Evolutionary conservation across 1,140 invertebrate genomes (phyloP).

Genomic region (Euschistus heros): DNA sequence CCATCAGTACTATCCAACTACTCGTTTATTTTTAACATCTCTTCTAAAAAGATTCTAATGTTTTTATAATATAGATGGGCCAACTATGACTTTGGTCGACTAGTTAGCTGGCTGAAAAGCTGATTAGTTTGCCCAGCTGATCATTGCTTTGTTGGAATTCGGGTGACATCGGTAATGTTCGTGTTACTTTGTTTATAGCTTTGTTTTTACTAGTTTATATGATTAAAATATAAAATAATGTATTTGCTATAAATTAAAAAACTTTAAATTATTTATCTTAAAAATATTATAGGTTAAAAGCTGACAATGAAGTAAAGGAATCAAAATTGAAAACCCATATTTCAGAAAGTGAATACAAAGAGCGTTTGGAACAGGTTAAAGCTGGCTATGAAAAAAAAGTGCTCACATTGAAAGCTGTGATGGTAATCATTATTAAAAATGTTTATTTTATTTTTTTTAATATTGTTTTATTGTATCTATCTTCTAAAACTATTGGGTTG

Average conservation of each 20-base stretch:
- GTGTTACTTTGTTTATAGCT: too few species aligned
- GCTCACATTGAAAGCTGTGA: not conserved
- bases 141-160: too few species aligned
- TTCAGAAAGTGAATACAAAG: not conserved
- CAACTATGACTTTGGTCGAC: too few species aligned
- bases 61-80: too few species aligned
- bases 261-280: not conserved
- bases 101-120: too few species aligned
- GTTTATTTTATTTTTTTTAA: not conserved
- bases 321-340: not conserved
- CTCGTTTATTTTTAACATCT: too few species aligned
- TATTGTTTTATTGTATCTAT: not conserved
- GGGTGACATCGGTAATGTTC: too few species aligned
- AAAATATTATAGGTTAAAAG: not conserved
- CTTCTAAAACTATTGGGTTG: not conserved
- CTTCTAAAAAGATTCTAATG: too few species aligned
- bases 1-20: too few species aligned
- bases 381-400: constrained; percentile 6
- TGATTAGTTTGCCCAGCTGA: too few species aligned
- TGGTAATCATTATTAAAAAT: not conserved
- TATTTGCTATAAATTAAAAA: not conserved
- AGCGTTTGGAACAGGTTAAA: not conserved
- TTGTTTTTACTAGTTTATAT: too few species aligned
- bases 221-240: not conserved
- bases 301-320: not conserved